These are phyloP conservation scores for Neotoxoptera formosana DNA, from an alignment of 1,140 invertebrate species.

Conservation along the genomic window DNA sequence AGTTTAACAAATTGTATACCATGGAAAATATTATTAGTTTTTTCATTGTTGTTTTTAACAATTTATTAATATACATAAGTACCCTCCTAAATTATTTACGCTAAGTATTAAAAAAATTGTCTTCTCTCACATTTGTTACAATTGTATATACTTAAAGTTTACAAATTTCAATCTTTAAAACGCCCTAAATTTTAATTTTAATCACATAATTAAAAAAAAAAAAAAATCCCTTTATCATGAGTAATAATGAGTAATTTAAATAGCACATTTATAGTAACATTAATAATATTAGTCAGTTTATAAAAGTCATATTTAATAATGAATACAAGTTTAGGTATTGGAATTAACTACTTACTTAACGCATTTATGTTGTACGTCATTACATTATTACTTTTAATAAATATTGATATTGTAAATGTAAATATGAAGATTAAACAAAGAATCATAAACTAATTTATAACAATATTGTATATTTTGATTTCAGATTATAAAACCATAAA, in stretches of 20 bases:
- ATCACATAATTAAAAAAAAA: neutral
- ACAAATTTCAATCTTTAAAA: no score
- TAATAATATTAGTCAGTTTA: neutral
- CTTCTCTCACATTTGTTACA: no score
- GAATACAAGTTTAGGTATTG: neutral
- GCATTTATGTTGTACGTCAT: neutral
- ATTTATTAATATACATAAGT: neutral
- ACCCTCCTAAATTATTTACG: neutral
- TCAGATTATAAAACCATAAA: neutral
- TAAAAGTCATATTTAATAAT: neutral
- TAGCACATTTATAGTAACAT: neutral
- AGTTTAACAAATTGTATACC: neutral
- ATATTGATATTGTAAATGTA: neutral
- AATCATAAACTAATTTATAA: neutral
- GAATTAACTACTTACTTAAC: neutral
- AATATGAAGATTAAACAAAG: neutral
- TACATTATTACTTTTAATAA: neutral
- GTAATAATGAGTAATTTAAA: neutral
- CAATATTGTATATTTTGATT: neutral
- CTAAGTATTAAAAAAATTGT: no score
- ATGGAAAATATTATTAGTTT: neutral
- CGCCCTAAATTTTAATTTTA: no score
- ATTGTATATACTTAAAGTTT: no score
- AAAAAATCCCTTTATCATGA: neutral
- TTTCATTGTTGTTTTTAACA: neutral